phyloP scores from a whole-genome alignment of 2,888 invertebrate genomes.

The Erebia epiphron region DNA sequence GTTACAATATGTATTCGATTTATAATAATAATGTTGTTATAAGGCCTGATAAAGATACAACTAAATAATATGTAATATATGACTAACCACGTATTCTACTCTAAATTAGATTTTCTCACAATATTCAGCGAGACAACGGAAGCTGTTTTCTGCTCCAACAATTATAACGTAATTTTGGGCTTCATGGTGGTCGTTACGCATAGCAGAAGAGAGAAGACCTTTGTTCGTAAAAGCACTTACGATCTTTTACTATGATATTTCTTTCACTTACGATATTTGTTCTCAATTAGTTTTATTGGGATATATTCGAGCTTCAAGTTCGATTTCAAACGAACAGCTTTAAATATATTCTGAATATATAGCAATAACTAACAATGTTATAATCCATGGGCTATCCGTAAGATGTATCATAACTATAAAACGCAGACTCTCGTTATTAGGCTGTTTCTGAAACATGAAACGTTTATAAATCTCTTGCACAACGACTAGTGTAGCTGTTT shows the following conservation, averaged over 20 bases:
- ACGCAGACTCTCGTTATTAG: background rate
- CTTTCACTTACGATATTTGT: too few relatives aligned
- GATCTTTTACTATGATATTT: too few relatives aligned
- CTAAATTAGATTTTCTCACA: background rate
- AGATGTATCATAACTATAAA: slow-evolving; percentile 1
- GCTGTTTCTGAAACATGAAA: slow-evolving; percentile 9
- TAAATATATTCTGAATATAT: background rate
- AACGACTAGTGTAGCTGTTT: slow-evolving; percentile 21
- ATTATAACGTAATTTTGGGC: background rate
- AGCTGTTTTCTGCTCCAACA: background rate
- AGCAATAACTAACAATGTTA: background rate
- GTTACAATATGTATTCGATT: background rate
- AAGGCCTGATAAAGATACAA: too few relatives aligned
- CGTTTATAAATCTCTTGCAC: slow-evolving; percentile 13
- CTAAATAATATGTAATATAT: background rate
- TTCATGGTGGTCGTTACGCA: too few relatives aligned
- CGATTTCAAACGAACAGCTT: background rate
- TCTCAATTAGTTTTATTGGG: background rate
- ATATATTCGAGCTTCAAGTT: background rate
- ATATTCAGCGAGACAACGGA: background rate
- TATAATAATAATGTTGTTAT: background rate
- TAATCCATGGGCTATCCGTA: background rate
- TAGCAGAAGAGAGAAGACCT: too few relatives aligned
- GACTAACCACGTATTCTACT: background rate
- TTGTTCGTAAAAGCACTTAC: too few relatives aligned